A percentile compares a stretch with the other conserved stretches of the same genome.
Conservation (phyloP, 2,888 invertebrate species). For the Graphium colonna region DNA sequence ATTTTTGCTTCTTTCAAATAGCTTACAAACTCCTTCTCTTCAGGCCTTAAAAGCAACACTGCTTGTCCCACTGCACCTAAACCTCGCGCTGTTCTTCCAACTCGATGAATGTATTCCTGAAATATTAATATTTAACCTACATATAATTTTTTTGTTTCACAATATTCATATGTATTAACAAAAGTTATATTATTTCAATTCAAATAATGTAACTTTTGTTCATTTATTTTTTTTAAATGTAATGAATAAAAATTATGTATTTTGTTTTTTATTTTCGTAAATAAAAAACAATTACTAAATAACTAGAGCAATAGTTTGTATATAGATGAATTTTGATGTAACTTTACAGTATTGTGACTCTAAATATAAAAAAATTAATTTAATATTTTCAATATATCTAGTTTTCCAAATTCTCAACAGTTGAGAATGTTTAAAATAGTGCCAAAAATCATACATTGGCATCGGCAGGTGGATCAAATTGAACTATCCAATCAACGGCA, state of each 20-base stretch:
- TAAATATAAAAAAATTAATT: not conserved
- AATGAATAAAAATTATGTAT: too few species aligned
- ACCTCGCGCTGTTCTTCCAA: slow-evolving; percentile 98
- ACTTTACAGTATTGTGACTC: too few species aligned
- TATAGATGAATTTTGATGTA: too few species aligned
- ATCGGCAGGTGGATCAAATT: slow-evolving; percentile 99
- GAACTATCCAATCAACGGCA: slow-evolving; percentile 99
- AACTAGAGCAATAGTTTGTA: too few species aligned
- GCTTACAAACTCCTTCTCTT: slow-evolving; percentile 95
- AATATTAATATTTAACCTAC: slow-evolving; percentile 30
- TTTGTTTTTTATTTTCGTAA: too few species aligned
- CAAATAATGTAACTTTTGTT: too few species aligned
- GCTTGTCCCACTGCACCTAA: slow-evolving; percentile 95
- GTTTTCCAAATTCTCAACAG: too few species aligned
- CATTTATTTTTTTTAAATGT: too few species aligned
- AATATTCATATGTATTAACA: not conserved
- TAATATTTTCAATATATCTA: too few species aligned
- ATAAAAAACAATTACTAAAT: too few species aligned
- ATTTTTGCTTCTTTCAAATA: slow-evolving; percentile 95
- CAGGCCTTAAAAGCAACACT: slow-evolving; percentile 92
- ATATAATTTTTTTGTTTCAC: slow-evolving; percentile 2
- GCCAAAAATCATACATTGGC: slow-evolving; percentile 86
- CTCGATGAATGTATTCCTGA: slow-evolving; percentile 98
- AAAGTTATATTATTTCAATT: not conserved
- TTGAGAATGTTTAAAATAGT: too few species aligned